These are phyloP conservation scores for Caenorhabditis virilis DNA, from an alignment of 2,888 invertebrate species.

Conservation along the genomic window DNA sequence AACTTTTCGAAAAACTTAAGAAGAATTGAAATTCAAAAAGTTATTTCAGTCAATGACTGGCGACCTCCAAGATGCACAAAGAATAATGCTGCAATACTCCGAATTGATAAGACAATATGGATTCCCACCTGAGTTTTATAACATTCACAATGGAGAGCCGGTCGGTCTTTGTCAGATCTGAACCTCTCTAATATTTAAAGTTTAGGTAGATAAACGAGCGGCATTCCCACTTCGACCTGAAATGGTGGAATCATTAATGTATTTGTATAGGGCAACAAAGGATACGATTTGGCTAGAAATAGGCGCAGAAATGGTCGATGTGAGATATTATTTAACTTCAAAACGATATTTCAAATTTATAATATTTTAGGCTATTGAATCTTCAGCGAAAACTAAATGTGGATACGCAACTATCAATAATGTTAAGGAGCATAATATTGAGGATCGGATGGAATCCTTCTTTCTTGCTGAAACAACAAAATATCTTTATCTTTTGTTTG, in stretches of 20 bases:
- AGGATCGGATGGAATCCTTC: constrained; percentile 99
- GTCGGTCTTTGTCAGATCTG: constrained; percentile 23
- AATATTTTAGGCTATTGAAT: constrained; percentile 79
- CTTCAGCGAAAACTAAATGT: constrained; percentile 88
- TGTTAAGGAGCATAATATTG: constrained; percentile 87
- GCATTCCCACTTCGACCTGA: constrained; percentile 95
- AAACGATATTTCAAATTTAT: neutral
- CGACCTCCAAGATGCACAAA: constrained; percentile 87
- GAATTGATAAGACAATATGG: constrained; percentile 96
- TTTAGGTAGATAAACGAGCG: constrained; percentile 75
- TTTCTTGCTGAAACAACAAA: constrained; percentile 98
- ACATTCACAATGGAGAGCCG: constrained; percentile 77
- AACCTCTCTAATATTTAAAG: constrained; percentile 1
- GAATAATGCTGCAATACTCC: constrained; percentile 86
- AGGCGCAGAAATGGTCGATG: constrained; percentile 86
- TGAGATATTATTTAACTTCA: constrained; percentile 13
- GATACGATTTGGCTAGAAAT: constrained; percentile 89
- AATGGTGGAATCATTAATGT: constrained; percentile 91
- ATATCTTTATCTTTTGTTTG: constrained; percentile 93
- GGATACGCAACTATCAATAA: constrained; percentile 98
- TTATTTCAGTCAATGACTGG: constrained; percentile 74
- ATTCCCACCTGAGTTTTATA: constrained; percentile 96
- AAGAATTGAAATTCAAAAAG: neutral
- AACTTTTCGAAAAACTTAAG: too few species aligned
- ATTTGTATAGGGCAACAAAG: constrained; percentile 85